phyloP scores from a whole-genome alignment of 1,140 invertebrate genomes.

The Drosophila leontia region DNA sequence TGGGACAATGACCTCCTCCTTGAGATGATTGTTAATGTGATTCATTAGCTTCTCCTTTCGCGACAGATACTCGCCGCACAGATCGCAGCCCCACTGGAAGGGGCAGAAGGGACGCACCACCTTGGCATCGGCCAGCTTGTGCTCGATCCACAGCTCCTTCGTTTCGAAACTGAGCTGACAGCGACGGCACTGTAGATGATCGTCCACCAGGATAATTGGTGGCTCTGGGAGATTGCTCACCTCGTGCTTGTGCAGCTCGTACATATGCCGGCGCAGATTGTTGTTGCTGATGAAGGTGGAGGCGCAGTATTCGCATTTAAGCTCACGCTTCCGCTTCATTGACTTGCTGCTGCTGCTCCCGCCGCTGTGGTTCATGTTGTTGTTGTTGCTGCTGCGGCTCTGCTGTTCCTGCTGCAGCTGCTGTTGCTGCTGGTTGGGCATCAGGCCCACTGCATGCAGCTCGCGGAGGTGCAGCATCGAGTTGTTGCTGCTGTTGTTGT shows the following conservation, averaged over 20 bases:
- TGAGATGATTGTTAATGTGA: constrained; percentile 81
- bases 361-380: constrained; percentile 26
- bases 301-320: constrained; percentile 83
- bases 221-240: constrained; percentile 72
- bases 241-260: constrained; percentile 84
- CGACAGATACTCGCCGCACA: constrained; percentile 82
- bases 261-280: constrained; percentile 82
- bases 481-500: constrained; percentile 63
- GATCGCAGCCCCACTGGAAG: constrained; percentile 84
- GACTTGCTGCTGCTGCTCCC: constrained; percentile 55
- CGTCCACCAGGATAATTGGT: constrained; percentile 72
- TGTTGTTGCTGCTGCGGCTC: constrained; percentile 35
- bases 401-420: constrained; percentile 48
- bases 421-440: constrained; percentile 65
- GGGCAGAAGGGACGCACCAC: constrained; percentile 77
- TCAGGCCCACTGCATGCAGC: constrained; percentile 82
- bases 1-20: constrained; percentile 78
- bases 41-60: constrained; percentile 84
- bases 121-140: constrained; percentile 78
- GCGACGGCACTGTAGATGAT: constrained; percentile 63
- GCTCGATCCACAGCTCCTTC: constrained; percentile 81
- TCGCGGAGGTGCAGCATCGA: constrained; percentile 78
- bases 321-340: constrained; percentile 79
- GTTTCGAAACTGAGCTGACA: constrained; percentile 74
- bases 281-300: constrained; percentile 84